Conservation (phyloP, 2,797 vertebrate genomes). For the Sitta carolinensis region DNA sequence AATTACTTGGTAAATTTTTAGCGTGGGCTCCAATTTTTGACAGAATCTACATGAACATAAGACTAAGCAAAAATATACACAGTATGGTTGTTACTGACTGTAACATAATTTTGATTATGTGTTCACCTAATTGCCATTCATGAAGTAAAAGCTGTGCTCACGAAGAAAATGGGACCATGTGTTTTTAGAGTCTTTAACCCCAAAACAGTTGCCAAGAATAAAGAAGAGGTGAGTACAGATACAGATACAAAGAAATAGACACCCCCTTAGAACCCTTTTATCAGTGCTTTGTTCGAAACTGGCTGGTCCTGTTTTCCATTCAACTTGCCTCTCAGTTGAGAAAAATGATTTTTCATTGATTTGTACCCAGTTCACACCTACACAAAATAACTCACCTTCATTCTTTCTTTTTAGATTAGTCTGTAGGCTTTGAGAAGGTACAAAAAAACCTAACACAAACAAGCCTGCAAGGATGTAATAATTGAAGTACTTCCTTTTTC, state of each 20-base stretch:
- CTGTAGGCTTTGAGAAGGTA: background rate
- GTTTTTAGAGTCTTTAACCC: background rate
- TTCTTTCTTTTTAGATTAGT: background rate
- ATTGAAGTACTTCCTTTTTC: background rate
- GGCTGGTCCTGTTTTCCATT: background rate
- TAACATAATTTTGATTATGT: background rate
- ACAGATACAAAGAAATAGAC: background rate
- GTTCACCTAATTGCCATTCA: background rate
- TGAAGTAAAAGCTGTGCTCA: background rate
- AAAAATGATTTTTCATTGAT: rapidly evolving
- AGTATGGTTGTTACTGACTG: background rate
- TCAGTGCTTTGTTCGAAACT: background rate
- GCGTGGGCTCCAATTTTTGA: background rate
- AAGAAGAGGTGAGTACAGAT: background rate
- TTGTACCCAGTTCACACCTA: background rate
- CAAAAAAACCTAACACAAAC: background rate
- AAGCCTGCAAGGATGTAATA: background rate
- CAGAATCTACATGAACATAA: background rate
- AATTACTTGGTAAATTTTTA: background rate
- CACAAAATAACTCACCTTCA: background rate
- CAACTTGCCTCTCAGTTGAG: background rate
- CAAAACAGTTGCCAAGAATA: background rate
- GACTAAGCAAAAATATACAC: background rate
- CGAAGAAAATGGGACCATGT: background rate
- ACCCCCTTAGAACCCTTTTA: background rate